Evolutionary conservation across 2,113 vertebrate species (phyloP).

Genomic region (Saguinus imperator): DNA sequence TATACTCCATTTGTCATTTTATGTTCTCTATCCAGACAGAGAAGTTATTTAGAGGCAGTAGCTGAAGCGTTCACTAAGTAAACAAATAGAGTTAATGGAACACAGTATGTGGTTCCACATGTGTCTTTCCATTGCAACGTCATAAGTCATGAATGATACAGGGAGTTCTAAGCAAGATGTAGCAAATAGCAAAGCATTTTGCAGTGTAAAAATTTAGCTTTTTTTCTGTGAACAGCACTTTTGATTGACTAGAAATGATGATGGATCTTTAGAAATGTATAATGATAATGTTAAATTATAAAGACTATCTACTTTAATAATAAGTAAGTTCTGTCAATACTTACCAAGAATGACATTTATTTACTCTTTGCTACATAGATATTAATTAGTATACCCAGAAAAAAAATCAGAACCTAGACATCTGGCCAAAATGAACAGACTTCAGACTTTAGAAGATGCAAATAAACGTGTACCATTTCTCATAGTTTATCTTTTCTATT

Average conservation of each 20-base stretch:
- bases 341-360: background rate
- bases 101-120: background rate
- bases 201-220: background rate
- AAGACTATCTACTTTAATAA: background rate
- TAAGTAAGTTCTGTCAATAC: background rate
- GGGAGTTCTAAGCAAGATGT: background rate
- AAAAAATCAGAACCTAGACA: background rate
- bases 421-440: background rate
- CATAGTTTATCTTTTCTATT: background rate
- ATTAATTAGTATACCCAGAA: background rate
- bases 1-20: constrained; percentile 33
- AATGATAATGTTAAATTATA: background rate
- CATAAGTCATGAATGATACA: background rate
- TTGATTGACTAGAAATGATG: background rate
- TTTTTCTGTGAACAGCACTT: background rate
- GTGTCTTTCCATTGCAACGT: constrained; percentile 10
- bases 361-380: background rate
- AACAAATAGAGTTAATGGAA: constrained; percentile 67
- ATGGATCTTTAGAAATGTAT: background rate
- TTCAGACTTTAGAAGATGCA: background rate
- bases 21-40: constrained; percentile 59
- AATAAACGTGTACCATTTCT: background rate
- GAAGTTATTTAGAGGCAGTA: constrained; percentile 26
- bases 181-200: constrained; percentile 21
- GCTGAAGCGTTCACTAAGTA: constrained; percentile 39